Evolutionary conservation across 2,113 vertebrate genomes (phyloP).

Genomic region (Neolamprologus falcicula): DNA sequence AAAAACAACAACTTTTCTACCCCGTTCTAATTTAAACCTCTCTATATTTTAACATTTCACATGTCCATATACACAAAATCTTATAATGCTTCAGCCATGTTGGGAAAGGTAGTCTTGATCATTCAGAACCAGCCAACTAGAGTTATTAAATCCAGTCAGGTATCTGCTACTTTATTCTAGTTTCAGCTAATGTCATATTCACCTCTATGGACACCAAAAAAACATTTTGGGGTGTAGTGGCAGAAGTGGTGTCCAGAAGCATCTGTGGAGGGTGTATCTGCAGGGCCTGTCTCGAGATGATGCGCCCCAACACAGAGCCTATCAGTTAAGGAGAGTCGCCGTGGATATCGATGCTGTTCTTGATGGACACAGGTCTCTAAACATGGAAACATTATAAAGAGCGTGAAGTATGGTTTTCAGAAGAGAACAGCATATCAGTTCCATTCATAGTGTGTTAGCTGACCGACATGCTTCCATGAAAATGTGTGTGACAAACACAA

Average conservation of each 20-base stretch:
- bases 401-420: background rate
- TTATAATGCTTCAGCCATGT: background rate
- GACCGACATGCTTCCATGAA: background rate
- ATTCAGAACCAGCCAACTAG: background rate
- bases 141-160: background rate
- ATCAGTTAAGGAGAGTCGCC: background rate
- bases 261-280: constrained; percentile 11
- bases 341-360: constrained; percentile 27
- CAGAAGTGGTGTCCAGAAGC: constrained; percentile 30
- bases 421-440: background rate
- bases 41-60: background rate
- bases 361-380: constrained; percentile 25
- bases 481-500: constrained; percentile 52
- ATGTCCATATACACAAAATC: background rate
- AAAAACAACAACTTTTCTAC: background rate
- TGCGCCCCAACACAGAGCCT: constrained; percentile 2
- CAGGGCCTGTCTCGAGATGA: constrained; percentile 19
- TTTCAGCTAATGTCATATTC: background rate
- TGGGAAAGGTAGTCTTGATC: background rate
- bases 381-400: background rate
- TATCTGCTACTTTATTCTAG: background rate
- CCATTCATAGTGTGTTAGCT: background rate
- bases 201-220: constrained; percentile 53
- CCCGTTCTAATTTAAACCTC: background rate
- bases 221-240: constrained; percentile 54